A percentile compares a stretch with the other conserved stretches of the same genome.
Evolutionary conservation across 1,140 invertebrate species (phyloP).

Genomic region (Heterodera carotae): DNA sequence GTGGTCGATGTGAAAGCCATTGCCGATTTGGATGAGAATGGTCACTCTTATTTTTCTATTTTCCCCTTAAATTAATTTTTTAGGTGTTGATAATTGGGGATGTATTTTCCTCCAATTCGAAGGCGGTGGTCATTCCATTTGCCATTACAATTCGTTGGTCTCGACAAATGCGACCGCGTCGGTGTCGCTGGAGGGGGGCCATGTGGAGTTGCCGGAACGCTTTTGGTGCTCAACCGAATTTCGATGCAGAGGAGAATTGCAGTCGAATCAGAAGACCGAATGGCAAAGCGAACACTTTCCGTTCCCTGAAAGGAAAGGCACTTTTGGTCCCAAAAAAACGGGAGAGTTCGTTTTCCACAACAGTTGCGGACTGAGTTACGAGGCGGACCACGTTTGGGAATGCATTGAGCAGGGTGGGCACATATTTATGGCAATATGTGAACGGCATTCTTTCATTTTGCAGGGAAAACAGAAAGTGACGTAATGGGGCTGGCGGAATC

Average conservation of each 20-base stretch:
- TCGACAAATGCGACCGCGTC: not conserved
- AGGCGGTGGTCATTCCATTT: not conserved
- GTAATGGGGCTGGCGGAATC: conserved; percentile 25
- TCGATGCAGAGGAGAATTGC: not conserved
- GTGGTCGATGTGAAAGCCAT: not conserved
- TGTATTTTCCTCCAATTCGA: not conserved
- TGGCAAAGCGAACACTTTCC: not conserved
- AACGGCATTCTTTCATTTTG: not conserved
- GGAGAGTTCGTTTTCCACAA: conserved; percentile 70
- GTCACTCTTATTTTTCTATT: not conserved
- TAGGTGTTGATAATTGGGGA: not conserved
- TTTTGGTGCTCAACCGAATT: not conserved
- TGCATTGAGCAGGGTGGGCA: conserved; percentile 72
- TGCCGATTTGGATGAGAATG: not conserved
- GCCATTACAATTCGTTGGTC: not conserved
- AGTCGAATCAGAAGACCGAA: not conserved
- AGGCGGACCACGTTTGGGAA: conserved; percentile 75
- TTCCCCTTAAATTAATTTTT: not conserved
- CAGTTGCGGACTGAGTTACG: conserved; percentile 75
- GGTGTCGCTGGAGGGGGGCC: not conserved
- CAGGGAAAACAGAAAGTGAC: conserved; percentile 5
- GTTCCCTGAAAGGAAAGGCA: not conserved
- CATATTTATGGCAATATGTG: not conserved
- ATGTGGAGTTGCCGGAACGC: not conserved
- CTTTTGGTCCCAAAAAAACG: not conserved